Conservation (phyloP, 2,888 invertebrate species). For the Molorchus minor region DNA sequence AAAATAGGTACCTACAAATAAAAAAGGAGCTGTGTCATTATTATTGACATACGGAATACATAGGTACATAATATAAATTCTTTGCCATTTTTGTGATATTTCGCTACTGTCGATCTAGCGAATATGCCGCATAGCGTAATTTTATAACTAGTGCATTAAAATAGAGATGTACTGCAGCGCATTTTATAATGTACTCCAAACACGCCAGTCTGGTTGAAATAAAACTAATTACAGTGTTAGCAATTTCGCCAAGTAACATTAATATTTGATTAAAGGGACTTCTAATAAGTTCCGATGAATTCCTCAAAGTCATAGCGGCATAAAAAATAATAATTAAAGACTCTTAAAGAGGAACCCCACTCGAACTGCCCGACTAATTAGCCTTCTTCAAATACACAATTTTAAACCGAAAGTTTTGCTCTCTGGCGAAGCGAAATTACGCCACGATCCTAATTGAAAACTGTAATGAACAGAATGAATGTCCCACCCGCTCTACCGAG, state of each 20-base stretch:
- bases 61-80: no score
- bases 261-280: constrained; percentile 18
- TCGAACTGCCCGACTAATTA: constrained; percentile 37
- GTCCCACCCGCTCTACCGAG: constrained; percentile 27
- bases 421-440: constrained; percentile 40
- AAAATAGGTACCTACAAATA: no score
- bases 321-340: constrained; percentile 31
- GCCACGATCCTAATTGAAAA: constrained; percentile 44
- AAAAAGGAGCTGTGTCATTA: no score
- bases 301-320: constrained; percentile 20
- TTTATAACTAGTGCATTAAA: constrained; percentile 28
- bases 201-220: constrained; percentile 25
- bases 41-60: no score
- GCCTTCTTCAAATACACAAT: constrained; percentile 43
- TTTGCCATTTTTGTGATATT: no score
- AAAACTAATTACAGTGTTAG: constrained; percentile 18
- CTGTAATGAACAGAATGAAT: constrained; percentile 45
- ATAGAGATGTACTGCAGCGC: constrained; percentile 30
- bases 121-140: constrained; percentile 18
- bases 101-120: background rate
- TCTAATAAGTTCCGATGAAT: constrained; percentile 31
- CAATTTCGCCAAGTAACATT: constrained; percentile 18
- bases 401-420: constrained; percentile 38
- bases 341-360: constrained; percentile 21
- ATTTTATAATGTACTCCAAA: constrained; percentile 22